Evolutionary conservation across 2,888 invertebrate genomes (phyloP), one percentile per base, ranked within the genome.

Genomic region (Cordilura impudica): DNA sequence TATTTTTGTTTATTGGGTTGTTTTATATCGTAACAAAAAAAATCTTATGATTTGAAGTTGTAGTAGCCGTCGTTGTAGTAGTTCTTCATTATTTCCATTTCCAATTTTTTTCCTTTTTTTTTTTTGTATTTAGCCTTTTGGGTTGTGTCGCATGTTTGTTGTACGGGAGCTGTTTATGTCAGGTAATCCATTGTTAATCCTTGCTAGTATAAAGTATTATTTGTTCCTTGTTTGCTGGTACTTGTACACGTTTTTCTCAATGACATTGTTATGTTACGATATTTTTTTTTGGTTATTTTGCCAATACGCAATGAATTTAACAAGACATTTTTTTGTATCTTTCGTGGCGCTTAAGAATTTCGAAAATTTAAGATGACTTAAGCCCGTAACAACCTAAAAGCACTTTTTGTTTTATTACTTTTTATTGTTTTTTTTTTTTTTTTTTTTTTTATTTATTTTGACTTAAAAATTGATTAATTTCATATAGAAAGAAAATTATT

Each of bases 151-250:
- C 18, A 47, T 31, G 26, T 1, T 54, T 67, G 47, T 56, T 56
- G 56, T 47, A 18, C 23, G 35, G 54, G 61, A 75, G 70, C 71
- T 71, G 69, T 69, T 79, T 77, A 81, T 75, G 75, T 78, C 81
- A 82, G 79, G 82, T 83, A 83, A 83, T 83, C 82, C 81, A 81
- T 83, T 83, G 82, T 83, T 82, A 83, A 80, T 82, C 81, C 82
- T 81, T 81, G 83, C 81, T 82, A 80, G 78, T 71, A 74, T 66
- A 74, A 74, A 80, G 78, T 71, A 74, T 66, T 78, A 74, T 70
- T 70, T 74, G 73, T 60, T 77, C 49, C 54, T 56, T 45, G 71
- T 54, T 54, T 54, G 19, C 63, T 56, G 49, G 61, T 58, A 75
- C 75, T 71, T 71, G 21, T 61, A 56, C 69, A 69, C 63, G 61